Conservation (phyloP, 2,888 invertebrate species). For the Unio pictorum region DNA sequence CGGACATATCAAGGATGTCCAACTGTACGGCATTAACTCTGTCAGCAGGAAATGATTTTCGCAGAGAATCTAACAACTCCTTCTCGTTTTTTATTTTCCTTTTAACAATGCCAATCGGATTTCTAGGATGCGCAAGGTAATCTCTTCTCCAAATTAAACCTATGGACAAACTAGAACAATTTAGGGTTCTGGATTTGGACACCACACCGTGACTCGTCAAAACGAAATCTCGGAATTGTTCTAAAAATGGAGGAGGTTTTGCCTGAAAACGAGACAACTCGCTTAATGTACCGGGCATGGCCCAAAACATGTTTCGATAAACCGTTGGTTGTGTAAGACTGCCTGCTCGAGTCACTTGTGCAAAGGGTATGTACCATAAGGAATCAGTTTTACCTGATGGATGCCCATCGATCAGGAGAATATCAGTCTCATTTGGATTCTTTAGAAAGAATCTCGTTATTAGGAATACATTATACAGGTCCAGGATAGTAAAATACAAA, state of each 20-base stretch:
- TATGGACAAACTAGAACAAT: conserved; percentile 57
- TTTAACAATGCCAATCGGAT: conserved; percentile 61
- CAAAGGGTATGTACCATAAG: conserved; percentile 63
- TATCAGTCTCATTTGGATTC: conserved; percentile 44
- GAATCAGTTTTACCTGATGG: conserved; percentile 63
- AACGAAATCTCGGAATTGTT: conserved; percentile 65
- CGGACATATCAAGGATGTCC: conserved; percentile 55
- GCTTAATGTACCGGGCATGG: conserved; percentile 63
- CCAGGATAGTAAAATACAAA: conserved; percentile 64
- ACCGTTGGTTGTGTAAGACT: conserved; percentile 35
- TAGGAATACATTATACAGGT: conserved; percentile 62
- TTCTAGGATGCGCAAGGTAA: conserved; percentile 69
- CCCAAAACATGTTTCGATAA: conserved; percentile 59
- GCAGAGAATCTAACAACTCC: conserved; percentile 52
- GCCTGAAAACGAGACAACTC: conserved; percentile 53
- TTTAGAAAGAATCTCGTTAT: conserved; percentile 45
- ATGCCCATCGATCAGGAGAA: conserved; percentile 66
- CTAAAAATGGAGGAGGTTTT: conserved; percentile 51
- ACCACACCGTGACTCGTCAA: conserved; percentile 40
- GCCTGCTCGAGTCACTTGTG: conserved; percentile 49
- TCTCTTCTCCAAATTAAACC: conserved; percentile 67
- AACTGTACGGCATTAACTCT: conserved; percentile 58
- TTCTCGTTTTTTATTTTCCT: conserved; percentile 68
- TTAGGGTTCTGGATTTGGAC: conserved; percentile 18
- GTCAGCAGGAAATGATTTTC: conserved; percentile 37